phyloP scores from a whole-genome alignment of 2,797 vertebrate genomes.

The Gallinago nigripennis region DNA sequence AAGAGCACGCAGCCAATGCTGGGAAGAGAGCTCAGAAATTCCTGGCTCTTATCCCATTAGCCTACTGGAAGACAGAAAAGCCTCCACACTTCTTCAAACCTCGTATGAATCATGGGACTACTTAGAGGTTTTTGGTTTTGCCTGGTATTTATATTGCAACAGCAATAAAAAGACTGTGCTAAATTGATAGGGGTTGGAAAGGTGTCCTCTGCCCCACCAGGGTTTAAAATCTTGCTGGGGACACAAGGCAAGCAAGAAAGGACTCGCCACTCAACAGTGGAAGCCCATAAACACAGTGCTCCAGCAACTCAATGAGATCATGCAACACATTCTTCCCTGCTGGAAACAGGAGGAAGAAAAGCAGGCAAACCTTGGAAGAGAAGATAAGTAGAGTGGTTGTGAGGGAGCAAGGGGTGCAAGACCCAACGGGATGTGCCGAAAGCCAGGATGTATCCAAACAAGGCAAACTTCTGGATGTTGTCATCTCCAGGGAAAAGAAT shows the following conservation, averaged over 20 bases:
- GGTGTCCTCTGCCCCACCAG: not conserved
- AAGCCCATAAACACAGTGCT: not conserved
- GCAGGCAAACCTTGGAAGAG: not conserved
- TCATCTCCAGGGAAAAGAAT: not conserved
- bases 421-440: not conserved
- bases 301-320: not conserved
- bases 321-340: not conserved
- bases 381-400: not conserved
- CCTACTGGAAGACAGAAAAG: constrained; percentile 26
- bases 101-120: not conserved
- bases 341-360: not conserved
- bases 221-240: not conserved
- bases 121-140: not conserved
- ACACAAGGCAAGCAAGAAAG: not conserved
- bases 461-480: not conserved
- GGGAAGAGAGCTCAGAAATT: constrained; percentile 39
- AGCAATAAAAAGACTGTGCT: not conserved
- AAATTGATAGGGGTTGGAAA: not conserved
- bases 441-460: not conserved
- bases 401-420: not conserved
- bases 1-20: not conserved
- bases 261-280: not conserved
- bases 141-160: not conserved
- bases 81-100: not conserved
- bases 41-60: constrained; percentile 30